phyloP scores from a whole-genome alignment of 1,140 invertebrate species.

The Diploscapter pachys region DNA sequence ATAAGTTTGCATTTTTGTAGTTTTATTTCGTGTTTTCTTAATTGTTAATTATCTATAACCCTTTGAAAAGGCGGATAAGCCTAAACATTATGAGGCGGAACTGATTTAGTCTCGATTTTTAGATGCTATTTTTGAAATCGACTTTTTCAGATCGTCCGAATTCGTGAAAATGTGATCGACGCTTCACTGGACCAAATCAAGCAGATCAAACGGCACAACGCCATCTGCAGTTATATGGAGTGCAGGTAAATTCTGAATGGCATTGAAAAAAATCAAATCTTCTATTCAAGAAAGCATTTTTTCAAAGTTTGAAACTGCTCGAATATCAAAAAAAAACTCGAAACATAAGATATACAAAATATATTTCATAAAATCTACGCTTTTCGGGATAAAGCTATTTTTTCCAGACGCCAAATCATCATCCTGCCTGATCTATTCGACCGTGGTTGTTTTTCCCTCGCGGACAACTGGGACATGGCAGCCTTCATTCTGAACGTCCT shows the following conservation, averaged over 20 bases:
- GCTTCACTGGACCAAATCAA: neutral
- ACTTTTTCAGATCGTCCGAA: no score
- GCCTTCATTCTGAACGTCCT: neutral
- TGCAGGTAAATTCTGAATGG: slow-evolving; percentile 1
- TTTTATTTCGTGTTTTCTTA: no score
- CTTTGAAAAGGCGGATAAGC: no score
- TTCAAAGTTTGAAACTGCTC: neutral
- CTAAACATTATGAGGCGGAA: no score
- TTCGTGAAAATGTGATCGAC: neutral
- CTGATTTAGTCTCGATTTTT: no score
- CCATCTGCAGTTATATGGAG: slow-evolving; percentile 1
- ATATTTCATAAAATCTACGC: neutral
- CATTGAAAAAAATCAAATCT: neutral
- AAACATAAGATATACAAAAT: neutral
- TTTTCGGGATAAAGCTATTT: neutral
- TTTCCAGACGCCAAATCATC: slow-evolving; percentile 72
- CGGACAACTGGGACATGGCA: neutral
- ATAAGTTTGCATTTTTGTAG: no score
- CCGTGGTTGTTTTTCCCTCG: neutral
- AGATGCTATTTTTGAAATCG: no score
- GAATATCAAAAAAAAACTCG: no score
- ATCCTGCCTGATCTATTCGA: slow-evolving; percentile 65
- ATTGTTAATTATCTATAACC: no score
- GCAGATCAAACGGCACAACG: neutral
- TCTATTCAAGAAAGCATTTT: neutral